Evolutionary conservation across 2,797 vertebrate genomes (phyloP), one percentile per base, ranked within the genome.

Genomic region (Poliocrania exsul): DNA sequence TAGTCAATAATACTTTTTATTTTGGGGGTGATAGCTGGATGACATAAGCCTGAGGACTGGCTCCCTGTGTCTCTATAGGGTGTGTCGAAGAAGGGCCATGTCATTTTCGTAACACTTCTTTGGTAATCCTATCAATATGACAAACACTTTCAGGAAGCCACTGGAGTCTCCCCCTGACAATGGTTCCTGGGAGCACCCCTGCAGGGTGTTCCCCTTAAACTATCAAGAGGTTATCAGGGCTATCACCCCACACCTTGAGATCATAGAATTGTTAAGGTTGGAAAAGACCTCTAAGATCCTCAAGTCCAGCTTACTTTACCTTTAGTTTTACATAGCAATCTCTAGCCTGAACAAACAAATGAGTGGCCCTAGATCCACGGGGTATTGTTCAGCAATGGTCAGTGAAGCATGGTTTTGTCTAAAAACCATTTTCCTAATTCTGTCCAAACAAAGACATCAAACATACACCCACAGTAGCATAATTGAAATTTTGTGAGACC

Each of bases 401-500:
- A 51, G 7, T 25, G 51, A 81, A 88, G 29, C 50, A 56, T 19
- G 20, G 6, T 69, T 88, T 84, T 79, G 12, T 62, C 56, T 66
- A 75, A 67, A 90, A 72, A 19, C 1, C 0, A 25, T 93, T 86
- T 88, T 79, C 56, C 24, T 69, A 46, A n/a, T 67, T 91, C 91
- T 67, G 21, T 81, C 53, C 60, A 61, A 92, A 88, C 49, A 86
- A 44, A 92, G n/a, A 6, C 44, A 77, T 84, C 44, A 79, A 84
- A 79, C 31, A 6, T 47, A 81, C 65, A 47, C 7, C 38, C 79
- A 71, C 8, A 54, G 54, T 7, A 90, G 24, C 40, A 50, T 56
- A 84, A 86, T 46, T 37, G 83, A 90, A 93, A 85, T 75, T 84
- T 86, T 81, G 38, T 1, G 4, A 93, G 83, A 95, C 94, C 92